Conservation (phyloP, 2,888 invertebrate species). For the Andricus quercusramuli region DNA sequence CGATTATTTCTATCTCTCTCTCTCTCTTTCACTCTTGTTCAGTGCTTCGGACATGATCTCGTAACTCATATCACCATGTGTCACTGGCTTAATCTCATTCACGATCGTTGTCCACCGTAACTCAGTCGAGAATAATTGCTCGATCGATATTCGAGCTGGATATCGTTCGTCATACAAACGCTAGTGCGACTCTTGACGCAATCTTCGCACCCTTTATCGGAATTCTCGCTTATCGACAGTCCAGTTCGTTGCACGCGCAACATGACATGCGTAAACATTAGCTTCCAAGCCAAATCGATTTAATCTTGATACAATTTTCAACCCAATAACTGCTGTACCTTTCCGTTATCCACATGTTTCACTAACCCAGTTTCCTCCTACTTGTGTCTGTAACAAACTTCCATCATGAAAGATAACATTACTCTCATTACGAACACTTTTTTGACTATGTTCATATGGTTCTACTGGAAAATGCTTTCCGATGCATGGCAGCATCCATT, state of each 20-base stretch:
- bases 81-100: slow-evolving; percentile 74
- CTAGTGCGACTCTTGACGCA: slow-evolving; percentile 53
- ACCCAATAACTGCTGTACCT: slow-evolving; percentile 6
- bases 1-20: slow-evolving; percentile 23
- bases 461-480: too few relatives aligned
- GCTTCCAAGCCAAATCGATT: slow-evolving; percentile 17
- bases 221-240: slow-evolving; percentile 38
- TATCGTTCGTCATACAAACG: slow-evolving; percentile 64
- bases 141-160: slow-evolving; percentile 70
- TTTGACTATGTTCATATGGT: too few relatives aligned
- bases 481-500: too few relatives aligned
- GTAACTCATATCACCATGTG: slow-evolving; percentile 74
- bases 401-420: background rate
- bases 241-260: slow-evolving; percentile 26
- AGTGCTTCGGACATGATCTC: slow-evolving; percentile 52
- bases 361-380: background rate
- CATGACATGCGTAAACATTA: slow-evolving; percentile 41
- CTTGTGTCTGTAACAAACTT: background rate
- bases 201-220: slow-evolving; percentile 56
- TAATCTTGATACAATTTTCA: slow-evolving; percentile 12
- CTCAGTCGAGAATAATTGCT: slow-evolving; percentile 74
- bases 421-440: background rate
- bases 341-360: background rate
- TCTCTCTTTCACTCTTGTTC: slow-evolving; percentile 48
- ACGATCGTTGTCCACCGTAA: slow-evolving; percentile 72